Evolutionary conservation across 2,888 invertebrate genomes (phyloP), one percentile per base, ranked within the genome.

Genomic region (Acronicta aceris): DNA sequence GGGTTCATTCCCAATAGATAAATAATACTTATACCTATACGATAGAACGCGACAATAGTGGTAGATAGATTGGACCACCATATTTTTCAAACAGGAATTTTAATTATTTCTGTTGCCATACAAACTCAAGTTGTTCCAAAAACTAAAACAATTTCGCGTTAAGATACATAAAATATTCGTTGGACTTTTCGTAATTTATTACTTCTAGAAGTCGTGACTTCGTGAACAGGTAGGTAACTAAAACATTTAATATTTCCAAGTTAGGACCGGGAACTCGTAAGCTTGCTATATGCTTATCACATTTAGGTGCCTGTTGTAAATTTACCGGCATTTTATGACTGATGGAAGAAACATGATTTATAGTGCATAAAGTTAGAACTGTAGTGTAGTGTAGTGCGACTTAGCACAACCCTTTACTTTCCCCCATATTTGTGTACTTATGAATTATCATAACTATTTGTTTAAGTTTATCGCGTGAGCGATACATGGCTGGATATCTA

Each of bases 401-500:
- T 36, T 42, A 33, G 45, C 15, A 30, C 7, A 15, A 36, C 33
- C 53, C 43, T 40, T 50, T 42, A 41, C 41, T 17, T 41, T 54
- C 50, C 68, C 68, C 16, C 25, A 45, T 72, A 30, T 42, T 47
- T 36, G n/a, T 50, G 38, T 53, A 40, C 10, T 30, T 57, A 36
- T 47, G 46, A 67, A 67, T 70, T 58, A 61, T 67, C 54, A 58
- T 68, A 58, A 36, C 21, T 73, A 62, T 73, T 73, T 73, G 57
- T 67, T 68, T 68, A 30, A 68, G 48, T 58, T 67, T 49, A 68
- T 58, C 63, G 40, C 58, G 56, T 57, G 7, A 54, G 53, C 45
- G 57, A 67, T 72, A 67, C 56, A 17, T 0, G 9, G 12, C 36
- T 45, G 17, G 41, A 21, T 36, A 49, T 13, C 21, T 36, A 30